A percentile compares a stretch with the other conserved stretches of the same genome.
phyloP scores from a whole-genome alignment of 92 coral and sea anemone species.

The Porites evermanni region DNA sequence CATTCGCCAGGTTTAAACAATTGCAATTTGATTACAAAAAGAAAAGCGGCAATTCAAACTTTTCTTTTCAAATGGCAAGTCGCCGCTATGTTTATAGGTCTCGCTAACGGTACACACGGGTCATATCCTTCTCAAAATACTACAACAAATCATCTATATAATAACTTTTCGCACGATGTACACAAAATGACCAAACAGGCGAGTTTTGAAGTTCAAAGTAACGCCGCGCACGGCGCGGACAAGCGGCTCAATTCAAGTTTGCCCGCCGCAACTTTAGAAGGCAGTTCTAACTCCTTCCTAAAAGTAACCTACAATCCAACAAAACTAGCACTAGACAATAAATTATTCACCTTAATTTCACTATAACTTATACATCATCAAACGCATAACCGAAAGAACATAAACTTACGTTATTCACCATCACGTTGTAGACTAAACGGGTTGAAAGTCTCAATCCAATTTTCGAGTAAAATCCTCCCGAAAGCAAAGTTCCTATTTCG shows the following conservation, averaged over 20 bases:
- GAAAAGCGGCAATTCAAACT: background rate
- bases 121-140: conserved; percentile 25
- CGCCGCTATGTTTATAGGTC: conserved; percentile 46
- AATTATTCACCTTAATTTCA: conserved; percentile 32
- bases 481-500: conserved; percentile 43
- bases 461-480: conserved; percentile 45
- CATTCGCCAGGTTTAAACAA: background rate
- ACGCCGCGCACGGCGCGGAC: conserved; percentile 11
- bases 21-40: background rate
- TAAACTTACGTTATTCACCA: conserved; percentile 75
- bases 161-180: background rate
- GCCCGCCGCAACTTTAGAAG: conserved; percentile 19
- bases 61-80: conserved; percentile 18
- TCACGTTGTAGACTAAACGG: conserved; percentile 61
- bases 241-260: conserved; percentile 11
- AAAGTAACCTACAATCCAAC: conserved; percentile 20
- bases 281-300: conserved; percentile 21
- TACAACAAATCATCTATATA: background rate
- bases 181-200: conserved; percentile 4
- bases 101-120: conserved; percentile 43
- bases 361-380: conserved; percentile 23
- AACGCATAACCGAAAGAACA: background rate
- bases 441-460: conserved; percentile 45
- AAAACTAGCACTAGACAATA: conserved; percentile 35
- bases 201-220: conserved; percentile 25